phyloP scores from a whole-genome alignment of 2,113 vertebrate genomes.

The Mesembrinibis cayennensis region DNA sequence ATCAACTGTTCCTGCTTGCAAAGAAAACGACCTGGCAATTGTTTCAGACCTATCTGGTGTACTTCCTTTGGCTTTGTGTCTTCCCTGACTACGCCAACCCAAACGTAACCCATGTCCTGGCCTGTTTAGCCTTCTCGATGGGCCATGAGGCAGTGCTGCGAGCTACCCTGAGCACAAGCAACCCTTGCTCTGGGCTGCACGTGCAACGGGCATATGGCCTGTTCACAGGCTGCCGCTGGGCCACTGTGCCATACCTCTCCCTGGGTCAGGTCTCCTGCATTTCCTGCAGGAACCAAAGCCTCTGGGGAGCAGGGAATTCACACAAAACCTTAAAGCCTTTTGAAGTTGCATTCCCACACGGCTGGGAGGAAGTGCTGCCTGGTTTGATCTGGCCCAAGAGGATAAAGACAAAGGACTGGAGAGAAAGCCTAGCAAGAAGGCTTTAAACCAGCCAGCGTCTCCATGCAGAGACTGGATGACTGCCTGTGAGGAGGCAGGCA shows the following conservation, averaged over 20 bases:
- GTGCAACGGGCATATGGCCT: background rate
- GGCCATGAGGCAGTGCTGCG: background rate
- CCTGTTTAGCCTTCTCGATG: background rate
- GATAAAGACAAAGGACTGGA: slow-evolving; percentile 5
- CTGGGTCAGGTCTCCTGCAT: background rate
- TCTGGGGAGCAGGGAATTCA: background rate
- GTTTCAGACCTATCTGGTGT: background rate
- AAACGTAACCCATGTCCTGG: background rate
- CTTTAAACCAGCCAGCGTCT: background rate
- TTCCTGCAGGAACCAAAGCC: slow-evolving; percentile 2
- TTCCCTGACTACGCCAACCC: background rate
- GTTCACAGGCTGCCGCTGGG: background rate
- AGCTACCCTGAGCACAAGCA: background rate
- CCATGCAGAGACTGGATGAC: background rate
- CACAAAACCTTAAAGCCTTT: background rate
- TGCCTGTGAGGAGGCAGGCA: background rate
- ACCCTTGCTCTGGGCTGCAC: background rate
- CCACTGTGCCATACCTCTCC: background rate
- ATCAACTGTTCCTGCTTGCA: background rate
- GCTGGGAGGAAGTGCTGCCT: slow-evolving; percentile 5
- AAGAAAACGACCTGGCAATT: background rate
- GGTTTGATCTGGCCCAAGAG: background rate
- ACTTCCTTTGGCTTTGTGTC: background rate
- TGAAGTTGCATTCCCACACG: background rate
- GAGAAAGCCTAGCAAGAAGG: background rate